phyloP scores from a whole-genome alignment of 1,140 invertebrate species.

The Macrocentrus cingulum region DNA sequence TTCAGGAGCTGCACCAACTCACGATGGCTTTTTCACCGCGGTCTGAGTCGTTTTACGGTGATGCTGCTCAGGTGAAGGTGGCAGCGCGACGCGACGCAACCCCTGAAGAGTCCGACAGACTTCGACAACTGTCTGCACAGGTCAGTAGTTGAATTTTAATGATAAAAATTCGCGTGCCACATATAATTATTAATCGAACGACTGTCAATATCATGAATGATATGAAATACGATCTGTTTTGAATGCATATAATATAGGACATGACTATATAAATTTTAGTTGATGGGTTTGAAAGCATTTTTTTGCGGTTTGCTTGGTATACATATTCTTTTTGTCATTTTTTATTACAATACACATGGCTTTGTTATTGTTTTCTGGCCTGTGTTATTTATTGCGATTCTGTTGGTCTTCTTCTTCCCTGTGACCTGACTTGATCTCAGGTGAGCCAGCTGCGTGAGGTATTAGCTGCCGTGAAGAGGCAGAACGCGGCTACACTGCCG shows the following conservation, averaged over 20 bases:
- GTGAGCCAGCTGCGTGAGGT: slow-evolving; percentile 59
- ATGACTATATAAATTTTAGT: no score
- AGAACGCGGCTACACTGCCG: slow-evolving; percentile 49
- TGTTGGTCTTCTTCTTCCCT: slow-evolving; percentile 37
- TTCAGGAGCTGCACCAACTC: slow-evolving; percentile 81
- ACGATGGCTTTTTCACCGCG: slow-evolving; percentile 84
- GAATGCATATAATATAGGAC: no score
- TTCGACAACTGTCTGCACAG: slow-evolving; percentile 85
- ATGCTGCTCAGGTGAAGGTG: slow-evolving; percentile 89
- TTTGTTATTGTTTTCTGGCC: slow-evolving; percentile 13
- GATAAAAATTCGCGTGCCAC: no score
- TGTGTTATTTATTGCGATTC: not conserved
- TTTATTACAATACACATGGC: not conserved
- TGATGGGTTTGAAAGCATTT: no score
- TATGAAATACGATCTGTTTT: no score
- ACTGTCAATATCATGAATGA: no score
- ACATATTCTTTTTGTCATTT: not conserved
- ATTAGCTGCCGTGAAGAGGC: slow-evolving; percentile 56
- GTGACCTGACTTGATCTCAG: slow-evolving; percentile 55
- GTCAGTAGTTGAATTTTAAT: slow-evolving; percentile 48
- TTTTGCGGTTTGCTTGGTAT: no score
- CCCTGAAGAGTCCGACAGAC: slow-evolving; percentile 75
- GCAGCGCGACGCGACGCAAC: slow-evolving; percentile 85
- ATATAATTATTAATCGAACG: no score
- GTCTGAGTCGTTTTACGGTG: slow-evolving; percentile 91